phyloP scores from a whole-genome alignment of 1,140 invertebrate genomes.

The Trichogramma pretiosum region DNA sequence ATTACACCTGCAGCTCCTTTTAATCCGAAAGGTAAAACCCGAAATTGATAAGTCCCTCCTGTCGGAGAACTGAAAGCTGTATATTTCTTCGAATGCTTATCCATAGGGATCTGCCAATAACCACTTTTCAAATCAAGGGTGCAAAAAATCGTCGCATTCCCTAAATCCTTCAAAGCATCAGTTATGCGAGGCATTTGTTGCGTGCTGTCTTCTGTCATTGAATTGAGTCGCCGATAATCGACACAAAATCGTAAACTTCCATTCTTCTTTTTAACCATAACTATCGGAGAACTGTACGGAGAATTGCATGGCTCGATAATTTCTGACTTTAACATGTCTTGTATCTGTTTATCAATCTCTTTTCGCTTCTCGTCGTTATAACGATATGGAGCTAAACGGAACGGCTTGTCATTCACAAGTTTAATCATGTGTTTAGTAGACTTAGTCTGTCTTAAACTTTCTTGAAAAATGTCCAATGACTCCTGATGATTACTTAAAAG shows the following conservation, averaged over 20 bases:
- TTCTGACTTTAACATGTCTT: constrained; percentile 18
- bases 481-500: no score
- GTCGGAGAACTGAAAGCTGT: no score
- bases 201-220: constrained; percentile 29
- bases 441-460: no score
- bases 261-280: constrained; percentile 36
- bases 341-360: no score
- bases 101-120: constrained; percentile 38
- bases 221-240: constrained; percentile 41
- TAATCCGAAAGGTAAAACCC: no score
- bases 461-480: no score
- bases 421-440: no score
- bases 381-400: no score
- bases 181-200: constrained; percentile 24
- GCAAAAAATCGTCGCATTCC: constrained; percentile 21
- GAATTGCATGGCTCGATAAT: constrained; percentile 26
- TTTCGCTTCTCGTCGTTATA: no score
- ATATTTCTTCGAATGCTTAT: constrained; percentile 23
- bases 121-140: constrained; percentile 28
- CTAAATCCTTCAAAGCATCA: constrained; percentile 21
- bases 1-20: no score
- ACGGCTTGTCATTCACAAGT: no score
- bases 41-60: no score
- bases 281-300: constrained; percentile 29
- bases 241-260: constrained; percentile 40